These are phyloP conservation scores for Brachypodius melanocephalos DNA, from an alignment of 2,113 vertebrate genomes.

Conservation along the genomic window DNA sequence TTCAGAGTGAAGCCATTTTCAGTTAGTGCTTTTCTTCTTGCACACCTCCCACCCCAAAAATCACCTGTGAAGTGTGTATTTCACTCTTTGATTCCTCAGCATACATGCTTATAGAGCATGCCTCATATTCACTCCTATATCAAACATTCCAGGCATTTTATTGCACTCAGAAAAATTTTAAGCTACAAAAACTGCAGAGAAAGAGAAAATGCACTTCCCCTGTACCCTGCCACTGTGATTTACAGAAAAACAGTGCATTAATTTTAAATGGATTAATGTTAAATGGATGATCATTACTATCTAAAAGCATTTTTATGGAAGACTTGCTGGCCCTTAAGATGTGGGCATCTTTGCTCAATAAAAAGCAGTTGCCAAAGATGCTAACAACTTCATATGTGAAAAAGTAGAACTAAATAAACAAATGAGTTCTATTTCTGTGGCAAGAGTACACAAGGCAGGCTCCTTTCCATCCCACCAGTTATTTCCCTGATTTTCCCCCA, in stretches of 20 bases:
- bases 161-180: not conserved
- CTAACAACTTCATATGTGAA: not conserved
- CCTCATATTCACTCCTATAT: not conserved
- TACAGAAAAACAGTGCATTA: not conserved
- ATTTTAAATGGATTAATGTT: not conserved
- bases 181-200: not conserved
- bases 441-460: not conserved
- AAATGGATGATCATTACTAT: not conserved
- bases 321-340: not conserved
- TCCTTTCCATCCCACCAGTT: not conserved
- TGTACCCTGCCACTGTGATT: not conserved
- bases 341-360: not conserved
- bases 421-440: not conserved
- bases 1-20: conserved; percentile 8
- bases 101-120: not conserved
- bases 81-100: not conserved
- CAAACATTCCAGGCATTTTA: not conserved
- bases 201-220: not conserved
- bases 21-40: not conserved
- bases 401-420: not conserved
- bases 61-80: not conserved
- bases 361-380: not conserved
- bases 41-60: not conserved
- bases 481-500: rapidly evolving
- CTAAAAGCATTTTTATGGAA: not conserved